Percentiles rank a stretch among this genome's conserved stretches.
These are phyloP conservation scores for Galeruca laticollis DNA, from an alignment of 2,888 invertebrate genomes.

Conservation along the genomic window DNA sequence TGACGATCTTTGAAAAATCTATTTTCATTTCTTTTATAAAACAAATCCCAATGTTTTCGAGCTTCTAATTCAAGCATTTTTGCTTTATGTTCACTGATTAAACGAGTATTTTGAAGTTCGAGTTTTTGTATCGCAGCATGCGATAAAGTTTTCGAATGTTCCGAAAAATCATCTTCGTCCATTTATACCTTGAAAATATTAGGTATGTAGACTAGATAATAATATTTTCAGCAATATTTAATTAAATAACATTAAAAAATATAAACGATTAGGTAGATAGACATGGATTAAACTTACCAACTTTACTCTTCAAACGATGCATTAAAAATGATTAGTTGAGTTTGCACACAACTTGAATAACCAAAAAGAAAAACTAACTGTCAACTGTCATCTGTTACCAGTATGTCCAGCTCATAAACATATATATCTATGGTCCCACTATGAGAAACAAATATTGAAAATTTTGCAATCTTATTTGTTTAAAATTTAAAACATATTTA, in stretches of 20 bases:
- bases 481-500: no score
- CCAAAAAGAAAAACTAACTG: no score
- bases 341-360: no score
- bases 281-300: constrained; percentile 8
- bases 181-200: constrained; percentile 18
- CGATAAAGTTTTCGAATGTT: constrained; percentile 68
- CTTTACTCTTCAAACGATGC: no score
- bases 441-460: no score
- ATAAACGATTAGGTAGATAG: background rate
- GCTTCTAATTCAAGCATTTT: constrained; percentile 84
- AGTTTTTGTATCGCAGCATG: constrained; percentile 74
- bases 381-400: no score
- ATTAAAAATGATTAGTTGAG: no score
- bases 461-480: no score
- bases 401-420: no score
- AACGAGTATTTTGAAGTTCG: constrained; percentile 75
- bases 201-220: background rate
- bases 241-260: background rate
- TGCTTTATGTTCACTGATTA: constrained; percentile 81
- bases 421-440: no score
- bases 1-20: constrained; percentile 95
- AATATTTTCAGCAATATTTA: background rate
- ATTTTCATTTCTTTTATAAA: constrained; percentile 94
- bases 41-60: constrained; percentile 93
- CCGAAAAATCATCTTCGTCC: constrained; percentile 24